phyloP scores from a whole-genome alignment of 2,797 vertebrate genomes.

The Ficedula albicollis region DNA sequence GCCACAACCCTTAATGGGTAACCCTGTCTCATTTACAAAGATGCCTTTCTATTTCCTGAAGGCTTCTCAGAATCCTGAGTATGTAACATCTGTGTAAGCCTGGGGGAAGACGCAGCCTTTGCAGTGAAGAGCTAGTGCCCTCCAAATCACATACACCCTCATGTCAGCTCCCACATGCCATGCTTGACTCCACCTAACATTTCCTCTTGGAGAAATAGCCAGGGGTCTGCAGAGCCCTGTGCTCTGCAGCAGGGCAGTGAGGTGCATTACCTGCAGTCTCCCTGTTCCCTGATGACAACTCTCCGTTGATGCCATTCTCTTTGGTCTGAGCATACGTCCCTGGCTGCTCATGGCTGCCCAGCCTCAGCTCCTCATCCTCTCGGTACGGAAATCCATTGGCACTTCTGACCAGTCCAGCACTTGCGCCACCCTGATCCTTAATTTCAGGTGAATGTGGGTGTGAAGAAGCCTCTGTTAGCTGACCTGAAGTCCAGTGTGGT shows the following conservation, averaged over 20 bases:
- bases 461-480: slow-evolving; percentile 74
- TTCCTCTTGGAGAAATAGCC: not conserved
- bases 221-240: not conserved
- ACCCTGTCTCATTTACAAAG: not conserved
- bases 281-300: slow-evolving; percentile 84
- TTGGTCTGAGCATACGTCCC: slow-evolving; percentile 81
- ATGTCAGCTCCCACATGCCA: not conserved
- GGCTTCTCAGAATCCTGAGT: not conserved
- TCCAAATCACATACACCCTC: not conserved
- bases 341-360: slow-evolving; percentile 74
- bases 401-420: slow-evolving; percentile 80
- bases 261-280: slow-evolving; percentile 90
- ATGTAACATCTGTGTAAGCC: not conserved
- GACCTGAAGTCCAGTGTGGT: slow-evolving; percentile 88
- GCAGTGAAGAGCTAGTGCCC: not conserved
- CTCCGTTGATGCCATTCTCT: slow-evolving; percentile 98
- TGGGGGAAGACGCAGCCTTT: not conserved
- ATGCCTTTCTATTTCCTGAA: not conserved
- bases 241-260: not conserved
- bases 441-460: slow-evolving; percentile 79
- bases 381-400: slow-evolving; percentile 91
- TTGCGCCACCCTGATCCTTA: slow-evolving; percentile 82
- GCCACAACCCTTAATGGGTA: not conserved
- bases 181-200: not conserved
- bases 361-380: slow-evolving; percentile 81